Evolutionary conservation across 2,888 invertebrate species (phyloP), one percentile per base, ranked within the genome.

Genomic region (Branchellion lobata): DNA sequence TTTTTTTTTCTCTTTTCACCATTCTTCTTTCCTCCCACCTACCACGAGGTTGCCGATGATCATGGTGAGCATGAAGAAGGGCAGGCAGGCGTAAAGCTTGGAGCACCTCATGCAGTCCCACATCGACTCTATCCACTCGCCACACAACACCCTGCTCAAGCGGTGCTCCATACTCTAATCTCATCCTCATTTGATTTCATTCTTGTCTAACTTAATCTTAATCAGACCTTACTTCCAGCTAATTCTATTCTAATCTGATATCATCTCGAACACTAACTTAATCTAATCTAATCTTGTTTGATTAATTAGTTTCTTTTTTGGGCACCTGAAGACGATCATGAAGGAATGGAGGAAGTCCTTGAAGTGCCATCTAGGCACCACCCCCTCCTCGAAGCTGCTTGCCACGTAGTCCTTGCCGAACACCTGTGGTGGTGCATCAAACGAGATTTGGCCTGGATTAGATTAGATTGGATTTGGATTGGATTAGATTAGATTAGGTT

Each of bases 61-160:
- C 87, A 96, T 96, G 79, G 97, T 97, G 80, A 96, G 95, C 87
- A 98, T 90, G 91, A 98, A 98, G 91, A 98, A 98, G 74, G 97
- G 97, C 86, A 97, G 94, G 89, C 97, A 98, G 94, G 93, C 75
- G 84, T 86, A 86, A 18, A 27, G 86, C 85, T 95, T 95, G 82
- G 94, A 93, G 79, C 95, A 96, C 85, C 92, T 90, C 94, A 97
- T 94, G 89, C 98, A 98, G 88, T 96, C 95, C 97, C 97, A 98
- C 97, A 98, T 98, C 81, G 96, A 96, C 89, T 98, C 96, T 85
- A 98, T 98, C 97, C 97, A 98, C 90, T 98, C 98, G 86, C 97
- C 98, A 88, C 98, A 98, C 81, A 98, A 90, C 83, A 98, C 97
- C 83, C 97, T 57, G 61, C n/a, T 14, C 47, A n/a, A 14, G 5